Evolutionary conservation across 2,888 invertebrate genomes (phyloP), one percentile per base, ranked within the genome.

Genomic region (Sphinx pinastri): DNA sequence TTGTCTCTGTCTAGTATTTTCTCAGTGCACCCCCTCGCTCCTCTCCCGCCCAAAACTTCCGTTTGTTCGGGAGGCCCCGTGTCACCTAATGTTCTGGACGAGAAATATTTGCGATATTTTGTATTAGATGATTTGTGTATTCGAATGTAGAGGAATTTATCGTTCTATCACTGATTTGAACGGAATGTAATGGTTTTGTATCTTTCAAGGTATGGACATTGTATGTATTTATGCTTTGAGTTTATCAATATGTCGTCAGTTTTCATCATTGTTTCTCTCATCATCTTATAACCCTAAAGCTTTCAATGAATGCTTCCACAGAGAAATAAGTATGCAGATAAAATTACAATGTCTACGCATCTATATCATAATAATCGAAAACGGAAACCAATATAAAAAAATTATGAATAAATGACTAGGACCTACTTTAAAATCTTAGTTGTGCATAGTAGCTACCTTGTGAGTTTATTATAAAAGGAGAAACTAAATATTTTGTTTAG

Each of bases 101-200:
- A 88, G 89, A 90, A 90, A 91, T 94, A 92, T 93, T 92, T 92
- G 90, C 88, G 89, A 92, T 92, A 91, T 90, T 91, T 88, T 91
- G 87, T 91, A 90, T 90, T 89, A 88, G 88, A 90, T 92, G 91
- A 92, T 92, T 92, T 93, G 90, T 92, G 89, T 88, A 85, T 88
- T 87, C 84, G 87, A 82, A 86, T 87, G 86, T 88, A 86, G 86
- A 75, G 73, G 84, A 90, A 90, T 89, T 88, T 88, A 85, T 88
- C 77, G 81, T 77, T 75, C 80, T 77, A 85, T 81, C 81, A 79
- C 77, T 72, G 38, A 58, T 63, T 63, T 63, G 52, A 69, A 54
- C 3, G 49, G 49, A 68, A 25, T 45, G 16, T 55, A 55, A 55
- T 19, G 55, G 19, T 55, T 55, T 55, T 19, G 10, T 11, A 16